Evolutionary conservation across 1,140 invertebrate genomes (phyloP).

Genomic region (Lordiphosa clarofinis): DNA sequence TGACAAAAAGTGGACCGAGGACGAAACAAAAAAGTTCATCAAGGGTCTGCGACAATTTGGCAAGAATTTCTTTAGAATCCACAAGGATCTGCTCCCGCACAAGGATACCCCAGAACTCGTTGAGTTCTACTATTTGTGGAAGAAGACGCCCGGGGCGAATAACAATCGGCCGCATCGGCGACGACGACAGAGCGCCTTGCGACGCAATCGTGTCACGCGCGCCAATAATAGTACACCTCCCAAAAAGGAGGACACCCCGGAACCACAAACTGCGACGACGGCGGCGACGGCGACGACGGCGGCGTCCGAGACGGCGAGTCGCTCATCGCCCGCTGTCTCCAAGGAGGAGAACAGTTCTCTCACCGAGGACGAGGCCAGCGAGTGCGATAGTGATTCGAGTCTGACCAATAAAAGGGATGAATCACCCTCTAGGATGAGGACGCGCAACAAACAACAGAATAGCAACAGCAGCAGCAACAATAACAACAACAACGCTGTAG

Average conservation of each 20-base stretch:
- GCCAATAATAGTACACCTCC: conserved; percentile 81
- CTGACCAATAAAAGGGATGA: conserved; percentile 86
- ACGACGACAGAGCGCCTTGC: conserved; percentile 92
- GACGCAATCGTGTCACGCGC: conserved; percentile 91
- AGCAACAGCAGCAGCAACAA: conserved; percentile 53
- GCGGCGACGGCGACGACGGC: conserved; percentile 69
- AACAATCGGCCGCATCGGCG: conserved; percentile 95
- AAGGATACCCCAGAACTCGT: conserved; percentile 98
- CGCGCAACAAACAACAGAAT: conserved; percentile 86
- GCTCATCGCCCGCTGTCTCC: conserved; percentile 83
- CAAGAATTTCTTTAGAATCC: conserved; percentile 99
- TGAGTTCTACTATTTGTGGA: conserved; percentile 99
- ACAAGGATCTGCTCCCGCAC: conserved; percentile 96
- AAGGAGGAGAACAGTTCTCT: conserved; percentile 91
- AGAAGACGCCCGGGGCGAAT: conserved; percentile 99
- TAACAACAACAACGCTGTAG: conserved; percentile 39
- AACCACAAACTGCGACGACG: conserved; percentile 79
- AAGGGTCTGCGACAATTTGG: conserved; percentile 98
- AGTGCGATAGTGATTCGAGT: conserved; percentile 95
- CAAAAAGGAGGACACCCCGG: conserved; percentile 79
- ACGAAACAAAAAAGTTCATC: conserved; percentile 98
- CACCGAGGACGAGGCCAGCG: conserved; percentile 94
- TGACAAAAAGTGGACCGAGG: conserved; percentile 98
- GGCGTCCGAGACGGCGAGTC: conserved; percentile 79
- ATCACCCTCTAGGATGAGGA: conserved; percentile 92